phyloP scores from a whole-genome alignment of 2,113 vertebrate species.

The Chaetodon auriga region DNA sequence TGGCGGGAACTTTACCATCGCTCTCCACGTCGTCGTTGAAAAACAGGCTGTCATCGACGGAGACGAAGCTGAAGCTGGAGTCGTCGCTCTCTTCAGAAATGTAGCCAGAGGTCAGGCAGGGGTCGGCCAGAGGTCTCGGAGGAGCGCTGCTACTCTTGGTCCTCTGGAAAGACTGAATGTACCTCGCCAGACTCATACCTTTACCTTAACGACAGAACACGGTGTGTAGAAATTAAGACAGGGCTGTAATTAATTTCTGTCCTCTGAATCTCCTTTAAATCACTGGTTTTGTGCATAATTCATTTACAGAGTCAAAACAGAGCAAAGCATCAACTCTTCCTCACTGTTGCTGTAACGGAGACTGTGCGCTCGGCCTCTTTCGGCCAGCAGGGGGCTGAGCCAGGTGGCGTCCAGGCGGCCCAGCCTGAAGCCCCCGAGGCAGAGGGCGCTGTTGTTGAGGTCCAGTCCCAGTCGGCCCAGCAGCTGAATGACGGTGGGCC shows the following conservation, averaged over 20 bases:
- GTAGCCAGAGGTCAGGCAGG: conserved; percentile 83
- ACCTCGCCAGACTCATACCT: conserved; percentile 87
- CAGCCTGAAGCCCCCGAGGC: conserved; percentile 93
- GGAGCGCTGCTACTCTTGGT: conserved; percentile 75
- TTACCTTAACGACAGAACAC: conserved; percentile 77
- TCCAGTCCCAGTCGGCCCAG: conserved; percentile 92
- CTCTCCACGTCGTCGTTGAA: conserved; percentile 90
- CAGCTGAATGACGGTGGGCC: conserved; percentile 87
- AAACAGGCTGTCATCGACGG: conserved; percentile 84
- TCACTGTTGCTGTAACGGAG: conserved; percentile 80
- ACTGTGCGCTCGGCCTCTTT: conserved; percentile 76
- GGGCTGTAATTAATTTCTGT: background rate
- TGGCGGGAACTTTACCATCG: conserved; percentile 85
- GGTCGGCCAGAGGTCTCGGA: conserved; percentile 69
- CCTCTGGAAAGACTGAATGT: conserved; percentile 88
- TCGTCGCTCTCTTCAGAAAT: conserved; percentile 87
- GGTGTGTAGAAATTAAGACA: no score
- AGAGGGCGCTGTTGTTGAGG: conserved; percentile 90
- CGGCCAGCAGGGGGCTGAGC: conserved; percentile 91
- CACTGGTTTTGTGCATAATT: background rate
- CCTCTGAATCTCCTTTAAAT: background rate
- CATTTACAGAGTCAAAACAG: background rate
- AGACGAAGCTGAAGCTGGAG: conserved; percentile 83
- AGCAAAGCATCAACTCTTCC: conserved; percentile 8
- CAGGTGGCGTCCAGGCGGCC: conserved; percentile 91